Base-by-base conservation (phyloP, 2,797 vertebrate genomes). In the Rhynchonycteris naso region DNA sequence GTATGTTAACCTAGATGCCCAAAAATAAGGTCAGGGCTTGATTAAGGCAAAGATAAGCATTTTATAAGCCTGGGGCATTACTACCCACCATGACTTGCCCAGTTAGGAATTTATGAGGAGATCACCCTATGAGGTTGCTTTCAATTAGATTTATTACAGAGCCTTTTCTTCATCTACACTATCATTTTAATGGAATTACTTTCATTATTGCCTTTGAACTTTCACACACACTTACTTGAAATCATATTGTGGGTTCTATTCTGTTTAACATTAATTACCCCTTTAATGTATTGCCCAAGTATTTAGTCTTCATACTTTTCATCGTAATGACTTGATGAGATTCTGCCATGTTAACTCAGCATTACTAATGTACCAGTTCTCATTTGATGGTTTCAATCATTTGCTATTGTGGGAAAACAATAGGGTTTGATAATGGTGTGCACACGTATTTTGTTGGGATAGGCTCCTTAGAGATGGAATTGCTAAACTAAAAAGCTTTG, bases 141-240 rank as follows among this genome's bases (percentile, higher is more conserved):
- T 76, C 12, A 1, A 30, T 56, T 56, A 56, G 50, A 76, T 56
- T 33, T 76, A 76, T 56, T 76, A 76, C 12, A 33, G 50, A 76
- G 18, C 6, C 30, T 76, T 18, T 33, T 76, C 18, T 72, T 33
- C 3, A 21, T 33, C 74, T n/a, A 76, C 12, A 33, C 52, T 68
- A 74, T 74, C 61, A 76, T 66, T 74, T 95, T 85, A 59, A 93
- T 90, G 7, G 90, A 95, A 90, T 68, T 71, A 75, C 54, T 81
- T 66, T 59, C 83, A 91, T 50, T 78, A 58, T 79, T 61, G 21
- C 21, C 58, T 86, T 82, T 47, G 59, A 71, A 71, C 50, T 92
- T 92, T 92, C 84, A 90, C 12, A 82, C 26, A 95, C 52, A 85
- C 22, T 75, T 88, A 66, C 19, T 69, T 89, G 10, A 87, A 91